These are phyloP conservation scores for Nibea albiflora DNA, from an alignment of 2,113 vertebrate genomes.

Conservation along the genomic window DNA sequence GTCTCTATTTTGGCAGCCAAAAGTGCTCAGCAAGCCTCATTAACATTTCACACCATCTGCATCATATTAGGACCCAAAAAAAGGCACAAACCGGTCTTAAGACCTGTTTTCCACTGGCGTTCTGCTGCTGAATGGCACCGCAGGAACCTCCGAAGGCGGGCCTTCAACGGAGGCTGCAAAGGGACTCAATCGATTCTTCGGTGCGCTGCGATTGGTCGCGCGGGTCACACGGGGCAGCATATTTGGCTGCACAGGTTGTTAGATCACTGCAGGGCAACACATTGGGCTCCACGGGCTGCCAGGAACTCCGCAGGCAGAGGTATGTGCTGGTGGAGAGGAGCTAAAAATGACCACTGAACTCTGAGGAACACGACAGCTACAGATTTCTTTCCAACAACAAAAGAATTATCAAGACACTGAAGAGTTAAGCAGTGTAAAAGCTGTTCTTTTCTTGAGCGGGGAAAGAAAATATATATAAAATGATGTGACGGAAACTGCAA, in stretches of 20 bases:
- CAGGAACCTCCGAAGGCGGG: neutral
- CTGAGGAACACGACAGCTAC: neutral
- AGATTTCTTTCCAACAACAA: neutral
- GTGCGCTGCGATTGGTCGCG: slow-evolving; percentile 40
- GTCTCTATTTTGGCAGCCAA: slow-evolving; percentile 1
- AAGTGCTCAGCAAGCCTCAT: slow-evolving; percentile 11
- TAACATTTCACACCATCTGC: slow-evolving; percentile 53
- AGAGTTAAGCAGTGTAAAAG: neutral
- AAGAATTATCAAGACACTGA: neutral
- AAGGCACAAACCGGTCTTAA: slow-evolving; percentile 1
- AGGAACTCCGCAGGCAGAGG: slow-evolving; percentile 56
- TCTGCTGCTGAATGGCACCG: slow-evolving; percentile 26
- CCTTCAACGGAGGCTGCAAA: slow-evolving; percentile 21
- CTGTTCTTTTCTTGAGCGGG: no score
- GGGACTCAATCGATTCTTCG: slow-evolving; percentile 44
- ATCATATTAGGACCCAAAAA: slow-evolving; percentile 4
- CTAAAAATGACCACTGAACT: slow-evolving; percentile 19
- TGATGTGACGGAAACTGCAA: no score
- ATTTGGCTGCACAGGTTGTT: slow-evolving; percentile 54
- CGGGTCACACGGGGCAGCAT: slow-evolving; percentile 27
- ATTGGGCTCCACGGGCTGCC: slow-evolving; percentile 64
- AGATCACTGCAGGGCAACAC: slow-evolving; percentile 60
- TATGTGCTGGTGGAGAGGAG: slow-evolving; percentile 36
- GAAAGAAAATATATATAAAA: neutral
- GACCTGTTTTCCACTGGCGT: neutral